phyloP scores from a whole-genome alignment of 2,797 vertebrate genomes.

The Myotis planiceps region DNA sequence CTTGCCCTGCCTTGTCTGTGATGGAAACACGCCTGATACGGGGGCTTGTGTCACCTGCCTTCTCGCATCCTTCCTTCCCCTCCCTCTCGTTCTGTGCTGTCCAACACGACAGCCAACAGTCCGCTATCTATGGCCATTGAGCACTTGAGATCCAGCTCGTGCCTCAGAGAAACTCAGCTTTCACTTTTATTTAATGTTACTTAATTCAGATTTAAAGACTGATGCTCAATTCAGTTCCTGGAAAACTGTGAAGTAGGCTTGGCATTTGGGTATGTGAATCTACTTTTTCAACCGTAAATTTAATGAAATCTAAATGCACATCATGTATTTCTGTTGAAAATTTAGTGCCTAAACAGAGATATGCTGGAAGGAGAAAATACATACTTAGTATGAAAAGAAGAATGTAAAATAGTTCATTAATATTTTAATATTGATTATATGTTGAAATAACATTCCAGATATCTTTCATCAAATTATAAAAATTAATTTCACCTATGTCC shows the following conservation, averaged over 20 bases:
- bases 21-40: neutral
- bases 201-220: neutral
- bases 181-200: neutral
- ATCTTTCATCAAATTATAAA: neutral
- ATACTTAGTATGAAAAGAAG: neutral
- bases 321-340: neutral
- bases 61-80: neutral
- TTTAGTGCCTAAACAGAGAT: neutral
- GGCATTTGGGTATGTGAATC: neutral
- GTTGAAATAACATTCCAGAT: slow-evolving; percentile 5
- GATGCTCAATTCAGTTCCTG: neutral
- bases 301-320: neutral
- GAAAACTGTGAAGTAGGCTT: neutral
- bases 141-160: neutral
- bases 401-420: neutral
- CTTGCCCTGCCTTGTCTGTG: neutral
- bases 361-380: neutral
- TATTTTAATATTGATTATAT: neutral
- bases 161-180: neutral
- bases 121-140: neutral
- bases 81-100: neutral
- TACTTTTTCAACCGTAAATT: neutral
- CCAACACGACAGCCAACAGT: neutral
- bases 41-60: neutral
- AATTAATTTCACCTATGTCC: neutral